Evolutionary conservation across 2,113 vertebrate genomes (phyloP).

Genomic region (Chionomys nivalis): DNA sequence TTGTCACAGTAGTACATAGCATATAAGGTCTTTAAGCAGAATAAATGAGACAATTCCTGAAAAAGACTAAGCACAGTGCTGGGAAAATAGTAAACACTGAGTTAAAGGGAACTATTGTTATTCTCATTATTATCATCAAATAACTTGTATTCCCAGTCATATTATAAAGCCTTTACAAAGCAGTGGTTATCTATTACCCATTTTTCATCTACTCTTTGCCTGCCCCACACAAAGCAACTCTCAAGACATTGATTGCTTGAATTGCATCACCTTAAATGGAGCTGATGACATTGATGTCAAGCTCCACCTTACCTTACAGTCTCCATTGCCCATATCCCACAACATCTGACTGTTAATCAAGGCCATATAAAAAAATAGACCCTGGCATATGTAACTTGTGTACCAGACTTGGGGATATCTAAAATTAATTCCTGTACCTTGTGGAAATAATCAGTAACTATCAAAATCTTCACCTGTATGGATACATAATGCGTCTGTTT

Average conservation of each 20-base stretch:
- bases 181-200: not conserved
- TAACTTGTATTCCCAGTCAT: not conserved
- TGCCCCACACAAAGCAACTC: not conserved
- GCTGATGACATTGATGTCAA: slow-evolving; percentile 8
- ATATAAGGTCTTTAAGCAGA: not conserved
- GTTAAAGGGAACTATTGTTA: slow-evolving; percentile 1
- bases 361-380: slow-evolving; percentile 25
- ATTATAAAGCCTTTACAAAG: not conserved
- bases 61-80: not conserved
- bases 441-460: slow-evolving; percentile 37
- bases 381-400: not conserved
- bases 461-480: slow-evolving; percentile 69
- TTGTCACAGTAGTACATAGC: not conserved
- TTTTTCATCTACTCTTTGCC: not conserved
- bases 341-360: not conserved
- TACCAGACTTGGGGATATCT: slow-evolving; percentile 1
- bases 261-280: not conserved
- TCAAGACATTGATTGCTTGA: not conserved
- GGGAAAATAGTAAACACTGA: not conserved
- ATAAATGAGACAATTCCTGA: not conserved
- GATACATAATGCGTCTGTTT: slow-evolving; percentile 54
- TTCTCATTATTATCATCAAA: not conserved
- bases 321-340: not conserved
- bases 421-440: slow-evolving; percentile 62
- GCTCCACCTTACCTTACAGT: not conserved